phyloP scores from a whole-genome alignment of 2,797 vertebrate species.

The Perodicticus potto region DNA sequence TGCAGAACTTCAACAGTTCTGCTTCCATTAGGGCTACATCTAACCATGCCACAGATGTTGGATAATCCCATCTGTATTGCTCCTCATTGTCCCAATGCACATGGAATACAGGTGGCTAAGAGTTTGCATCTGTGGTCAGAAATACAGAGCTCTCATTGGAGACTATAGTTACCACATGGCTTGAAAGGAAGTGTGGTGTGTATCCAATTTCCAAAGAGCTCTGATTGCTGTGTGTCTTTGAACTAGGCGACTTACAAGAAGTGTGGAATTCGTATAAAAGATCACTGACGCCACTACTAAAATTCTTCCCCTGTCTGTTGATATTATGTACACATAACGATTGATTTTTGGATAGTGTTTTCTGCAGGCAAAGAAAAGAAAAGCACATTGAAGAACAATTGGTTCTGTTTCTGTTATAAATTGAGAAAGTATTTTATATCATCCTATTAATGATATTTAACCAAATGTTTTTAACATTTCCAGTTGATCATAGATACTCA shows the following conservation, averaged over 20 bases:
- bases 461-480: constrained; percentile 65
- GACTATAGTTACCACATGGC: constrained; percentile 15
- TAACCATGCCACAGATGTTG: constrained; percentile 6
- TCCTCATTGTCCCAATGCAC: not conserved
- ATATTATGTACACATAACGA: not conserved
- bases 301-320: not conserved
- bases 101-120: not conserved
- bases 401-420: constrained; percentile 24
- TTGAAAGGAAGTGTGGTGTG: not conserved
- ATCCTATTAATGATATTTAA: constrained; percentile 57
- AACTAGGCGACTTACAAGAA: not conserved
- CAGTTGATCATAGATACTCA: constrained; percentile 64
- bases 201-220: not conserved
- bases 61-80: not conserved
- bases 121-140: constrained; percentile 20
- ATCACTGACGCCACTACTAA: constrained; percentile 8
- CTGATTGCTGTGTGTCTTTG: not conserved
- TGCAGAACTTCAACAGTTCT: constrained; percentile 38
- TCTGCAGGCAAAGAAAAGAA: not conserved
- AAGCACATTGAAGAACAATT: not conserved
- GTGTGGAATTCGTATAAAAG: not conserved
- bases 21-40: not conserved
- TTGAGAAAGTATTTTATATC: constrained; percentile 38
- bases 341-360: constrained; percentile 28
- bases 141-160: not conserved